These are phyloP conservation scores for Sphecodes monilicornis DNA, from an alignment of 2,888 invertebrate species.

Conservation along the genomic window DNA sequence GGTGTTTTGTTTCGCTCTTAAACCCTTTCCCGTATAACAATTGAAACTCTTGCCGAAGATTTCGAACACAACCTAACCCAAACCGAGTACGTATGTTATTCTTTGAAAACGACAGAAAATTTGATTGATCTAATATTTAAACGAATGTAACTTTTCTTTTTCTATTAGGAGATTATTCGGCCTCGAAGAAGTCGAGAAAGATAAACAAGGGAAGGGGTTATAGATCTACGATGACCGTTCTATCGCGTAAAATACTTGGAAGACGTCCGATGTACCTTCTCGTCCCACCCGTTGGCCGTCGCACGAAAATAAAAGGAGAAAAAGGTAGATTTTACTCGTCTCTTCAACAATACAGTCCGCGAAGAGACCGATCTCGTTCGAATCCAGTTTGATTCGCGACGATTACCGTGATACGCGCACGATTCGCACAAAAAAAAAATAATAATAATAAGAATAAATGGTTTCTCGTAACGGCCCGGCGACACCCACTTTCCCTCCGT, in stretches of 20 bases:
- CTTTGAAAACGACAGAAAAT: neutral
- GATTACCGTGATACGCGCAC: slow-evolving; percentile 9
- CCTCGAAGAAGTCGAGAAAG: slow-evolving; percentile 3
- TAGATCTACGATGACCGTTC: neutral
- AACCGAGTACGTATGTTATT: neutral
- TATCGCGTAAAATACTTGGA: neutral
- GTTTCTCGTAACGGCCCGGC: slow-evolving; percentile 66
- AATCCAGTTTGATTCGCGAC: neutral
- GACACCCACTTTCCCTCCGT: slow-evolving; percentile 53
- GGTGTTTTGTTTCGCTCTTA: neutral
- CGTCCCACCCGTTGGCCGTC: neutral
- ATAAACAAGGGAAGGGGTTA: neutral
- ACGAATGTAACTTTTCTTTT: neutral
- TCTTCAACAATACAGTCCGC: neutral
- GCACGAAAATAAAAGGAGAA: slow-evolving; percentile 14
- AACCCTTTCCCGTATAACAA: neutral
- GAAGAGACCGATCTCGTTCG: slow-evolving; percentile 4
- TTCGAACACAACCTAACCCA: neutral
- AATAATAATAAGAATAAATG: neutral
- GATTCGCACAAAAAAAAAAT: slow-evolving; percentile 38
- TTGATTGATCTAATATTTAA: neutral
- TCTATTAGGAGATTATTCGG: neutral
- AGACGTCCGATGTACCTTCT: neutral
- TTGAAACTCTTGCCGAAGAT: neutral
- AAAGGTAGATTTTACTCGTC: neutral